phyloP scores from a whole-genome alignment of 1,140 invertebrate species.

The Acromyrmex charruanus region DNA sequence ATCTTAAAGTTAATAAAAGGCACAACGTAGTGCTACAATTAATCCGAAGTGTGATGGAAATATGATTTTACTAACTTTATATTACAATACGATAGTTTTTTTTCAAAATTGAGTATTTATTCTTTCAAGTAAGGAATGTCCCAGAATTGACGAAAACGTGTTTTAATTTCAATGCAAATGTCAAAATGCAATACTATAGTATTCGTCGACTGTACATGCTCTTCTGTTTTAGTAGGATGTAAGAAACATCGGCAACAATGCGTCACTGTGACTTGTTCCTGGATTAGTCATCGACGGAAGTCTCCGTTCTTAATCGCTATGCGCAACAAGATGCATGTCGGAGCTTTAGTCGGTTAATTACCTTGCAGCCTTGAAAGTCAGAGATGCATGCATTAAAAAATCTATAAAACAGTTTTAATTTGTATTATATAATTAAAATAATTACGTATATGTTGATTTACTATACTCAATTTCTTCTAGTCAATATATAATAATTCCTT shows the following conservation, averaged over 20 bases:
- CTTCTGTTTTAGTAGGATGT: slow-evolving; percentile 33
- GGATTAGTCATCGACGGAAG: slow-evolving; percentile 49
- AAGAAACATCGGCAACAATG: slow-evolving; percentile 9
- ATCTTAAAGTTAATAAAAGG: slow-evolving; percentile 27
- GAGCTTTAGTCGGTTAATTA: slow-evolving; percentile 38
- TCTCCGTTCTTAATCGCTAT: slow-evolving; percentile 39
- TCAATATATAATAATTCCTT: not conserved
- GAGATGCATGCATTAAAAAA: not conserved
- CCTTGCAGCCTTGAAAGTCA: slow-evolving; percentile 30
- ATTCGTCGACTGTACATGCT: slow-evolving; percentile 57
- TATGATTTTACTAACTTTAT: not conserved
- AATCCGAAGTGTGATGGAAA: not conserved
- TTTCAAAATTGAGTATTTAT: not conserved
- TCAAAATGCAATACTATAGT: slow-evolving; percentile 39
- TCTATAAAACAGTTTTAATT: not conserved
- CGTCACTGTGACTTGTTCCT: not conserved
- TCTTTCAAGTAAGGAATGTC: not conserved
- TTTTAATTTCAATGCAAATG: slow-evolving; percentile 30
- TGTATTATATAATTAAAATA: slow-evolving; percentile 12
- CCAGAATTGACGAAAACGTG: slow-evolving; percentile 19
- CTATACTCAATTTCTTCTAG: not conserved
- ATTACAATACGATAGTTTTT: not conserved
- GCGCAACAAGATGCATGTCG: slow-evolving; percentile 20
- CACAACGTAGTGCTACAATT: slow-evolving; percentile 1
- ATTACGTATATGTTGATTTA: not conserved